Conservation (phyloP, 2,113 vertebrate genomes). For the Sprattus sprattus region DNA sequence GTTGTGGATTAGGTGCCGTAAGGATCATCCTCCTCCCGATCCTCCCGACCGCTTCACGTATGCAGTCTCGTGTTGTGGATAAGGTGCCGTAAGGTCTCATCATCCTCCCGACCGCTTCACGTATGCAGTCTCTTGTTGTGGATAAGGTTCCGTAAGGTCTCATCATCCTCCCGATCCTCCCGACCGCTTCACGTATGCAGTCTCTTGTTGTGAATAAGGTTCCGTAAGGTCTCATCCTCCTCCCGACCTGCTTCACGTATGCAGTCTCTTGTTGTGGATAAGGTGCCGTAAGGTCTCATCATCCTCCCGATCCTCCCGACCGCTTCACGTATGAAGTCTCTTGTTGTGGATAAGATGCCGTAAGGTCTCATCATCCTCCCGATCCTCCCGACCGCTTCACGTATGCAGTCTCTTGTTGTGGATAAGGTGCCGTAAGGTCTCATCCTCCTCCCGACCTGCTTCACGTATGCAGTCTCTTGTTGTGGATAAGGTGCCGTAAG, state of each 20-base stretch:
- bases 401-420: neutral
- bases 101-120: neutral
- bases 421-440: neutral
- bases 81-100: neutral
- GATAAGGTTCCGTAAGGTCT: neutral
- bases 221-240: neutral
- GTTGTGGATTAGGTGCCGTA: neutral
- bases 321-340: neutral
- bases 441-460: neutral
- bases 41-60: neutral
- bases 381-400: neutral
- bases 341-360: neutral
- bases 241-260: neutral
- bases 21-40: neutral
- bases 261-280: neutral
- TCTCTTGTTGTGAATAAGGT: neutral
- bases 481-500: neutral
- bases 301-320: neutral
- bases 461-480: neutral
- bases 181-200: neutral
- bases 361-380: neutral
- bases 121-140: neutral
- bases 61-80: neutral
- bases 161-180: slow-evolving; percentile 2
- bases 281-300: neutral